These are phyloP conservation scores for Sinocyclocheilus anophthalmus DNA, from an alignment of 2,113 vertebrate species.

Conservation along the genomic window DNA sequence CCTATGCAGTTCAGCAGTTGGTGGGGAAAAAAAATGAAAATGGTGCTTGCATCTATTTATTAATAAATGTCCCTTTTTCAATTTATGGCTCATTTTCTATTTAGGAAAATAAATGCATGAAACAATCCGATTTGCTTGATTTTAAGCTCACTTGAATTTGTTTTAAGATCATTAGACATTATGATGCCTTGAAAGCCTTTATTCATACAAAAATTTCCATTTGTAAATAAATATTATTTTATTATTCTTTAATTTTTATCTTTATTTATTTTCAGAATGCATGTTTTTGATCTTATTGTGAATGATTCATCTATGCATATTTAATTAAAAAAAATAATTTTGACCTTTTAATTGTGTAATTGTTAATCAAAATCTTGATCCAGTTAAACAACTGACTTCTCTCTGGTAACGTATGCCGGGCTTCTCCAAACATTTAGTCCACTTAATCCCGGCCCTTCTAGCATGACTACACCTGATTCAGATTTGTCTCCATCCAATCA, in stretches of 20 bases:
- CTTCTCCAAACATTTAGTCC: too few species aligned
- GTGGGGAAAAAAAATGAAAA: background rate
- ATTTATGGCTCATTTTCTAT: background rate
- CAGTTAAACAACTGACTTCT: background rate
- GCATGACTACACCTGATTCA: too few species aligned
- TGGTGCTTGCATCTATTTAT: background rate
- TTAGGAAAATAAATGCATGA: conserved; percentile 22
- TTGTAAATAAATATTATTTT: background rate
- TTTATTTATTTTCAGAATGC: background rate
- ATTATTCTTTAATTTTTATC: too few species aligned
- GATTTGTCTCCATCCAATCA: background rate
- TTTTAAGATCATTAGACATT: background rate
- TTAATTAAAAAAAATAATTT: background rate
- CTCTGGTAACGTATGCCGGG: background rate
- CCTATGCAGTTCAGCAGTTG: background rate
- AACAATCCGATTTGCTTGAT: conserved; percentile 7
- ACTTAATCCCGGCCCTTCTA: conserved; percentile 42
- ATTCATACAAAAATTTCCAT: background rate
- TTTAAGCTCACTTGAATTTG: background rate
- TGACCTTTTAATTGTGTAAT: background rate
- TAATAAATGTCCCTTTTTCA: background rate
- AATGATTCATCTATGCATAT: background rate
- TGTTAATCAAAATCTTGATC: background rate
- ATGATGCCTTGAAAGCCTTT: background rate
- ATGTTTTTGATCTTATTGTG: background rate